Evolutionary conservation across 2,888 invertebrate species (phyloP), one percentile per base, ranked within the genome.

Genomic region (Lingula anatina): DNA sequence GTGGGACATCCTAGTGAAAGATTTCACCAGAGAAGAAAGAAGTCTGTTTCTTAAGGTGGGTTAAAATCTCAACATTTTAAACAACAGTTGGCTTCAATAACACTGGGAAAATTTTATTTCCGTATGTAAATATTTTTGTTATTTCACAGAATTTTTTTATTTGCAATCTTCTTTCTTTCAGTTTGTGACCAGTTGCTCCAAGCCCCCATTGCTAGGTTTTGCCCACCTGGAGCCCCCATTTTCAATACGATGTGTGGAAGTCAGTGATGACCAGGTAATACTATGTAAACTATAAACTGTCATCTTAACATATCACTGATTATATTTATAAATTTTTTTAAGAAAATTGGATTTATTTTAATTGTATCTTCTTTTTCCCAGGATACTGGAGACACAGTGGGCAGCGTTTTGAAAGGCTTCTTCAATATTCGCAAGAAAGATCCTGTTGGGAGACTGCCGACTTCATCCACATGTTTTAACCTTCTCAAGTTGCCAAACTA

Each of bases 391-490:
- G 83, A 83, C 62, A 83, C 83, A 2, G 70, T 84, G 83, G 95
- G 94, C 20, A 94, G 94, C 75, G 96, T 99, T 0, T 89, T 99
- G 55, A 84, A 97, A 51, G 99, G 97, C 20, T 99, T 99, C 79
- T 93, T 99, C 75, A 95, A 96, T 12, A 94, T 99, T 67, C 84
- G 94, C 44, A 68, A 65, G 50, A 66, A 61, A 42, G 73, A 73
- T 46, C 68, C 75, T 2, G 70, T 73, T 45, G 90, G 94, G 73
- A 85, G 96, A 31, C 82, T 99, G 39, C 97, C 99, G n/a, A 97
- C 99, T 0, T 95, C 96, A 0, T 97, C 97, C 1, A 99, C 99
- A 0, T 99, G 99, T 75, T 99, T 99, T 80, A 99, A 99, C 80
- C 84, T 99, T 37, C 83, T 99, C 41, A 99, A 99, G 77, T 82